Evolutionary conservation across 2,888 invertebrate species (phyloP).

Genomic region (Nysson spinosus): DNA sequence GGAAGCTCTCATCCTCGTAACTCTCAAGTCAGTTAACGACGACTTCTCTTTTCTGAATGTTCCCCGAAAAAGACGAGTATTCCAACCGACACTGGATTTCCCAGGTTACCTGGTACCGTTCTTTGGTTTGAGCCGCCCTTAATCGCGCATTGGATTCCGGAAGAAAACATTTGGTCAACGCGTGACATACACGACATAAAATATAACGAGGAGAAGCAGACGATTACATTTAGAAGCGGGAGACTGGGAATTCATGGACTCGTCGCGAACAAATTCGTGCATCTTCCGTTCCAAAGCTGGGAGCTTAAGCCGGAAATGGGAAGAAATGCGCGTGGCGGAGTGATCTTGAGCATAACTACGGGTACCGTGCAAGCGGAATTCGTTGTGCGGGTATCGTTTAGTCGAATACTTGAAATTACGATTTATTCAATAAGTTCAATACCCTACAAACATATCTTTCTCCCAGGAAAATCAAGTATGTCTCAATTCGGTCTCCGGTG

Average conservation of each 20-base stretch:
- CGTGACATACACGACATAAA: constrained; percentile 87
- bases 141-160: constrained; percentile 85
- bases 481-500: constrained; percentile 75
- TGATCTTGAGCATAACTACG: constrained; percentile 79
- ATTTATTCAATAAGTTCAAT: no score
- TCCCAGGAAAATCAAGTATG: constrained; percentile 76
- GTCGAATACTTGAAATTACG: no score
- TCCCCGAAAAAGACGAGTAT: no score
- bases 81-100: no score
- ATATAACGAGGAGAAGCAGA: constrained; percentile 91
- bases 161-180: constrained; percentile 82
- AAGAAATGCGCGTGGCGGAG: constrained; percentile 74
- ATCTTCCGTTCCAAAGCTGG: constrained; percentile 92
- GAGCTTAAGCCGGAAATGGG: constrained; percentile 85
- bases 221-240: constrained; percentile 87
- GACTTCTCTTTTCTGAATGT: no score
- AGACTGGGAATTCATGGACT: constrained; percentile 83
- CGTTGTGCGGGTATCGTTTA: constrained; percentile 76
- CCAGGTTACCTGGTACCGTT: constrained; percentile 82
- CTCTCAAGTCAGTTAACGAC: constrained; percentile 84
- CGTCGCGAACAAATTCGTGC: constrained; percentile 86
- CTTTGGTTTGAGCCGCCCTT: constrained; percentile 90
- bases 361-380: constrained; percentile 81
- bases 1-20: constrained; percentile 85
- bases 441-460: no score